Base-by-base conservation (phyloP, 2,797 vertebrate species). In the Rousettus madagascariensis region DNA sequence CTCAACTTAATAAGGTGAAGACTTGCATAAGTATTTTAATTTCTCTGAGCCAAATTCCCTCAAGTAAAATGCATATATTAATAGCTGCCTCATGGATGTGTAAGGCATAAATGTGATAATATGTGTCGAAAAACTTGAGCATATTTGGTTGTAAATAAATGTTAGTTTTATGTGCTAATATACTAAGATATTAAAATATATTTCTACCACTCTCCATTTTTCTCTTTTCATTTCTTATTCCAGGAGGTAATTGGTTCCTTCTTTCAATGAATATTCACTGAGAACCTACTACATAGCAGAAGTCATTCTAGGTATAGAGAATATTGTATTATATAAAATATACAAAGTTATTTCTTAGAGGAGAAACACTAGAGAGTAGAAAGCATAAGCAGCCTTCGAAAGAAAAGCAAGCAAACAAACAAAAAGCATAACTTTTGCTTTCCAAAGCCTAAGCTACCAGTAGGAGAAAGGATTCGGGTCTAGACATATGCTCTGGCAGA, bases 101-200 rank as follows among this genome's bases (percentile, higher is more conserved):
- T 79, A 61, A 89, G 38, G 61, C 82, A 43, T 65, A 80, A 84
- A 74, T 20, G 6, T 75, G 72, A 72, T 46, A 33, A 77, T 38
- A 38, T 30, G 7, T 61, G 7, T 38, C 66, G 66, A 72, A 85
- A 92, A 87, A 12, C 12, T 84, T 69, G 33, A 93, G 69, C 33
- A n/a, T 33, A 53, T 46, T 80, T 93, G n/a, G 51, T 24, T 86
- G 24, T 92, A 91, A 90, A 43, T 79, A 91, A 82, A 71, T 41
- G 26, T 69, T 71, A 49, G 53, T 65, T 89, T 83, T 93, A 46
- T 57, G 30, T 82, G 68, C 24, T 88, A 93, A 85, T 75, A 71
- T 59, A 51, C 13, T 43, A 30, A 74, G 26, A 36, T 93, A 84
- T 53, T 79, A 79, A 78, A 75, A n/a, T 71, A 78, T 36, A 46